phyloP scores from a whole-genome alignment of 2,113 vertebrate species.

The Coptodon rendalli region DNA sequence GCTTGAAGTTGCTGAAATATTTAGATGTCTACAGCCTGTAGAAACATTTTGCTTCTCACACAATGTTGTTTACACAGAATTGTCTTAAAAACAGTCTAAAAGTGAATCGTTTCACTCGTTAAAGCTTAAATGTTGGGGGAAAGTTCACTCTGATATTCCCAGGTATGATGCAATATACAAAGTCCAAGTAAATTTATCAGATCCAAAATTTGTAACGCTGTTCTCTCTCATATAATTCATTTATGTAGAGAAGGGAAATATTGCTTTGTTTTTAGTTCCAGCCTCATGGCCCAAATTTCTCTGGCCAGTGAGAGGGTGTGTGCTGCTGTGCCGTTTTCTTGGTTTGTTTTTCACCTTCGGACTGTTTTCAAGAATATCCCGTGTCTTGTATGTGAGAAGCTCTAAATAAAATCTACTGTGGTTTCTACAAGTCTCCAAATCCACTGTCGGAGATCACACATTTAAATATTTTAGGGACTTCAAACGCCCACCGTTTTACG shows the following conservation, averaged over 20 bases:
- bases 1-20: background rate
- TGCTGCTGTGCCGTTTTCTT: background rate
- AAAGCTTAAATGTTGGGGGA: background rate
- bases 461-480: background rate
- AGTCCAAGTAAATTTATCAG: background rate
- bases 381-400: background rate
- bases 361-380: background rate
- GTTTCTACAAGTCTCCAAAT: background rate
- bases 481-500: background rate
- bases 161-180: background rate
- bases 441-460: background rate
- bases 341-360: background rate
- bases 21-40: background rate
- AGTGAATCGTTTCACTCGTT: background rate
- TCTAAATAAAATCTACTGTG: background rate
- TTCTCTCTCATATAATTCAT: background rate
- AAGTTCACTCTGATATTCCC: background rate
- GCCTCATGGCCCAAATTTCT: background rate
- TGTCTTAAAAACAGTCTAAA: background rate
- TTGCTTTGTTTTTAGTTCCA: background rate
- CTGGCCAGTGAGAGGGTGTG: background rate
- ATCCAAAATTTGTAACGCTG: background rate
- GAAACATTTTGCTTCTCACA: background rate
- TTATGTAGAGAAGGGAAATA: background rate
- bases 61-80: background rate